Evolutionary conservation across 2,797 vertebrate genomes (phyloP), one percentile per base, ranked within the genome.

Genomic region (Chlorospingus flavigularis): DNA sequence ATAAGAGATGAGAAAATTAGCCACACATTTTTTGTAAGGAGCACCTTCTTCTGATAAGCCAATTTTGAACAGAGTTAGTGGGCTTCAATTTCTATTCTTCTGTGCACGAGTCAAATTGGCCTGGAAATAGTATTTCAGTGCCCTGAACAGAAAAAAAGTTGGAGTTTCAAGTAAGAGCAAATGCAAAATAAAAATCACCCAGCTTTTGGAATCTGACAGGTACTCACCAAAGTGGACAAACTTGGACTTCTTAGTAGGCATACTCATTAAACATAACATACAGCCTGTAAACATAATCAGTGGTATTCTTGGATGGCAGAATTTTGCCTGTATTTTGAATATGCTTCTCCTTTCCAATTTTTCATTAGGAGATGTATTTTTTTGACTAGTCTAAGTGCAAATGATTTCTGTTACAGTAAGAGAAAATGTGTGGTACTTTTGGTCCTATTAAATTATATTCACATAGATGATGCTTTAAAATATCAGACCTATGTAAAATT

Each of bases 291-390:
- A 68, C 11, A 40, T 33, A 43, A 4, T 57, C 19, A 39, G 6
- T 26, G 20, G 28, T 66, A 55, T 51, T 58, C 23, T 42, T 48
- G 35, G 26, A 85, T 66, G 28, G 42, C 21, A 73, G 33, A 79
- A 62, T 1, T 82, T 78, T 71, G 14, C 6, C 33, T 78, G 18
- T 66, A 28, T 68, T 78, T 85, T 73, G 19, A 18, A 37, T 30
- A 17, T 0, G 0, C 4, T 6, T 61, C 23, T 58, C 37, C 4
- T 45, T 79, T 89, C n/a, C 17, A 70, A 10, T 16, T 58, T 82
- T 87, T 75, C 20, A 12, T 76, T 58, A 26, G 19, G 12, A 51
- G 17, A 53, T 47, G 8, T 21, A 15, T 68, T 82, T 72, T 13
- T 71, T 58, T 72, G 62, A 51, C 37, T 43, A 71, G 4, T 3